A percentile compares a stretch with the other conserved stretches of the same genome.
Conservation (phyloP, 2,888 invertebrate genomes). For the Digitonthophagus gazella region DNA sequence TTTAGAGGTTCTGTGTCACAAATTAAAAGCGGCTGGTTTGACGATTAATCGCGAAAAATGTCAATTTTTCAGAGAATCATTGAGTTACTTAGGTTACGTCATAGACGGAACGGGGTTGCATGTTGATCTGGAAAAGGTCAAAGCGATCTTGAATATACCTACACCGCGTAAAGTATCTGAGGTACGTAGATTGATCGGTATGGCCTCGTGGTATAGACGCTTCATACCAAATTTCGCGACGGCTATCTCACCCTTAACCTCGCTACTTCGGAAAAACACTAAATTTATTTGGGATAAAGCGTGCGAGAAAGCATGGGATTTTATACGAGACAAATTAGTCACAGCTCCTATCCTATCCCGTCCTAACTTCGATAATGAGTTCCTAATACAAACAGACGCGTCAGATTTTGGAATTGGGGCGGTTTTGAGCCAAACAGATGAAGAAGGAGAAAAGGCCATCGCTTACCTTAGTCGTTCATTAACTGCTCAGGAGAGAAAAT, state of each 20-base stretch:
- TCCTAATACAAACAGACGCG: slow-evolving; percentile 34
- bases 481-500: slow-evolving; percentile 30
- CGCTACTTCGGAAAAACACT: slow-evolving; percentile 24
- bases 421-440: slow-evolving; percentile 28
- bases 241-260: slow-evolving; percentile 24
- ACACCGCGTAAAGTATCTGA: slow-evolving; percentile 33
- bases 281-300: slow-evolving; percentile 18
- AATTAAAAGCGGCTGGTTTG: slow-evolving; percentile 28
- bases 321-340: slow-evolving; percentile 20
- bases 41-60: slow-evolving; percentile 36
- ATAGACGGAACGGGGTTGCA: slow-evolving; percentile 33
- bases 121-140: slow-evolving; percentile 25
- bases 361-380: slow-evolving; percentile 25
- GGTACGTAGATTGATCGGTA: slow-evolving; percentile 34
- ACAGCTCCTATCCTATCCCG: slow-evolving; percentile 23
- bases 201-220: slow-evolving; percentile 28
- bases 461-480: slow-evolving; percentile 28
- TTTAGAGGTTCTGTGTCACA: slow-evolving; percentile 24
- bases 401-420: slow-evolving; percentile 32
- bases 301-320: slow-evolving; percentile 20
- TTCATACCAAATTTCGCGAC: slow-evolving; percentile 27
- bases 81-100: slow-evolving; percentile 39
- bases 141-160: slow-evolving; percentile 31
- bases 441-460: slow-evolving; percentile 29
- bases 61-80: slow-evolving; percentile 33